phyloP scores from a whole-genome alignment of 2,888 invertebrate genomes.

The Caenorhabditis doughertyi region DNA sequence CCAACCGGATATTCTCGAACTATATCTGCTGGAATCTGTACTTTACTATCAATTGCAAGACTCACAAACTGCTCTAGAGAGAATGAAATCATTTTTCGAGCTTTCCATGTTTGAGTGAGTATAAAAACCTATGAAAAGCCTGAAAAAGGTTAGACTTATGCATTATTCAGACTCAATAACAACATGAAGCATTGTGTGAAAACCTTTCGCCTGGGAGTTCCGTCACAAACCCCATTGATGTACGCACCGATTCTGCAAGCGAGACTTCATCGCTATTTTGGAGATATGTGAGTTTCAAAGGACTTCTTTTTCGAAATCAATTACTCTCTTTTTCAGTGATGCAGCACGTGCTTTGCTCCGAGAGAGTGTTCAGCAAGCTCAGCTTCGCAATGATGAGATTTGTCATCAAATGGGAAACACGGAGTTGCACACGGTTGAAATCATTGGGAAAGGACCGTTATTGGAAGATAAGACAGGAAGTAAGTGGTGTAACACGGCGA shows the following conservation, averaged over 20 bases:
- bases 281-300: conserved; percentile 55
- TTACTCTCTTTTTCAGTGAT: conserved; percentile 29
- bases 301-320: background rate
- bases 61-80: conserved; percentile 18
- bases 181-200: conserved; percentile 34
- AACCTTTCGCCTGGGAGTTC: conserved; percentile 50
- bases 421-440: conserved; percentile 50
- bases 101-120: conserved; percentile 50
- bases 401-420: conserved; percentile 60
- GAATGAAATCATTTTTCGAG: conserved; percentile 61
- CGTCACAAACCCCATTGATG: conserved; percentile 56
- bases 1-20: conserved; percentile 50
- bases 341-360: conserved; percentile 38
- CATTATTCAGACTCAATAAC: conserved; percentile 37
- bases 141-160: background rate
- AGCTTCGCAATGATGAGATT: conserved; percentile 55
- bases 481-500: background rate
- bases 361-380: conserved; percentile 66
- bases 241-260: conserved; percentile 65
- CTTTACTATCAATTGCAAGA: conserved; percentile 33
- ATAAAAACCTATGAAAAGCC: background rate
- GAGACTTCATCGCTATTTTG: conserved; percentile 54
- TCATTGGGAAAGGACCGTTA: conserved; percentile 26
- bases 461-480: conserved; percentile 17
- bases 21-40: conserved; percentile 51